Evolutionary conservation across 2,113 vertebrate genomes (phyloP).

Genomic region (Pomatorhinus ruficollis): DNA sequence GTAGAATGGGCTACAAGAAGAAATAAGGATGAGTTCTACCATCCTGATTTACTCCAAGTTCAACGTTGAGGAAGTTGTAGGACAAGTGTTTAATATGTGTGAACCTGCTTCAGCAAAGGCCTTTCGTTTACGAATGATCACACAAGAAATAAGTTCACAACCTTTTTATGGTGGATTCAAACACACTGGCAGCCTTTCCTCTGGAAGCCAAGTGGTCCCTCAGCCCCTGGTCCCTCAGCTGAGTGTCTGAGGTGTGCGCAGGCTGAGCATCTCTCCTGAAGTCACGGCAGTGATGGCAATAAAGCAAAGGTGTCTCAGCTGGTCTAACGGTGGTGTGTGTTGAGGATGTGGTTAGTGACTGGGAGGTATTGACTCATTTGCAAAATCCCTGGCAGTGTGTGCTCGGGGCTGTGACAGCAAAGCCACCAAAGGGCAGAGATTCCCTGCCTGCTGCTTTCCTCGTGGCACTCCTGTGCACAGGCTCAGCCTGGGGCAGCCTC

Average conservation of each 20-base stretch:
- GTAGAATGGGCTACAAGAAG: neutral
- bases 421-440: neutral
- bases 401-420: neutral
- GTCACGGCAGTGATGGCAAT: neutral
- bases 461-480: accelerated
- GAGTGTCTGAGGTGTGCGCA: neutral
- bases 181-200: neutral
- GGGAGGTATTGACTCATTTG: neutral
- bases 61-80: neutral
- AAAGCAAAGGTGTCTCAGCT: neutral
- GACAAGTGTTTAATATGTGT: neutral
- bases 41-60: neutral
- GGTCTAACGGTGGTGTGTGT: accelerated
- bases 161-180: neutral
- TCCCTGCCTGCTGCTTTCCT: neutral
- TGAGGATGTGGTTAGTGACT: neutral
- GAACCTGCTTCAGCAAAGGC: neutral
- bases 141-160: neutral
- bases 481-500: neutral
- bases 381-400: neutral
- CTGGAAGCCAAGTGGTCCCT: neutral
- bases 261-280: neutral
- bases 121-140: neutral
- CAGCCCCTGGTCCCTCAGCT: neutral
- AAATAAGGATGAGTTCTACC: neutral